Evolutionary conservation across 2,888 invertebrate genomes (phyloP).

Genomic region (Sympetrum striolatum): DNA sequence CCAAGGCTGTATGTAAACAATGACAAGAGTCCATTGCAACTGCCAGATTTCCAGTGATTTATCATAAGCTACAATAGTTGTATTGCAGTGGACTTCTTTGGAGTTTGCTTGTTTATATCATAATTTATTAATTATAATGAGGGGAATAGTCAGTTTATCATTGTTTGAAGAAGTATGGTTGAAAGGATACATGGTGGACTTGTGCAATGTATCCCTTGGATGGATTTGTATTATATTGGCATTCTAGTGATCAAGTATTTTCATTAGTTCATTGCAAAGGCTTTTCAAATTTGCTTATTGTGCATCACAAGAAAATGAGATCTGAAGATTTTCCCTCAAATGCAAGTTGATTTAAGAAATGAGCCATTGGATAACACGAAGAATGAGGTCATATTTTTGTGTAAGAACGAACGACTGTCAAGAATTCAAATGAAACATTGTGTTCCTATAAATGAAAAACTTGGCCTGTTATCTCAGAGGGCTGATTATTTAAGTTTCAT

Average conservation of each 20-base stretch:
- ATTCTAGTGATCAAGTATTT: constrained; percentile 22
- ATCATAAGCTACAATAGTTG: background rate
- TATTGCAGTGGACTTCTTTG: constrained; percentile 8
- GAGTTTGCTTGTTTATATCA: background rate
- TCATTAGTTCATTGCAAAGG: constrained; percentile 15
- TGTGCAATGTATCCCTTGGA: background rate
- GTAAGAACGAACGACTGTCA: constrained; percentile 7
- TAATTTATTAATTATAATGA: constrained; percentile 12
- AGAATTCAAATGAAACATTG: background rate
- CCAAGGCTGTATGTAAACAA: background rate
- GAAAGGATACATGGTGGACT: background rate
- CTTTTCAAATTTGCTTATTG: constrained; percentile 26
- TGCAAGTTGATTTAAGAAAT: constrained; percentile 1
- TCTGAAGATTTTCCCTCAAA: background rate
- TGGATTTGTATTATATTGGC: constrained; percentile 6
- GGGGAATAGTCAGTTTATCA: constrained; percentile 17
- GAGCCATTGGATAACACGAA: background rate
- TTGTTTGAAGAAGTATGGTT: constrained; percentile 1
- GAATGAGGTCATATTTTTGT: constrained; percentile 36
- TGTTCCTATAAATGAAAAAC: constrained; percentile 12
- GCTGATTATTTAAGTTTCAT: background rate
- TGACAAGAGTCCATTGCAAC: constrained; percentile 1
- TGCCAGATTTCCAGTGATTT: constrained; percentile 30
- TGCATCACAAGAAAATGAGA: background rate
- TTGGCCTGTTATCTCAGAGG: background rate